Conservation (phyloP, 2,797 vertebrate genomes). For the Sebastes oblongus region DNA sequence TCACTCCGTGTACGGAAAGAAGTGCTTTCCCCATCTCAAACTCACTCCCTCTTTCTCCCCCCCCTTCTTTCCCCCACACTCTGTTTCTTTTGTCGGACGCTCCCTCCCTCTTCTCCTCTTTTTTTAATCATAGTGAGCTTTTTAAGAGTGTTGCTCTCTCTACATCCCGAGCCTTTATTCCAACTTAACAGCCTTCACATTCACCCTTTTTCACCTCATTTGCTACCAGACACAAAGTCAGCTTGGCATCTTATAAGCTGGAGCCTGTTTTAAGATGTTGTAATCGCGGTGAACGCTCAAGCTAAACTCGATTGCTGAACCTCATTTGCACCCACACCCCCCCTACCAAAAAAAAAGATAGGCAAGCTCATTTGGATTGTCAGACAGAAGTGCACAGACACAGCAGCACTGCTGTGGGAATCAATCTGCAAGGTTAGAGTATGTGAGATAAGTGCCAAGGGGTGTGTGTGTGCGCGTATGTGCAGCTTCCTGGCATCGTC, state of each 20-base stretch:
- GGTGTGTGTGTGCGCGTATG: constrained; percentile 7
- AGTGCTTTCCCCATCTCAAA: constrained; percentile 57
- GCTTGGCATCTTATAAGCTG: constrained; percentile 46
- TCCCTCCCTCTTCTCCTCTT: constrained; percentile 25
- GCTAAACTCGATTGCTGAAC: constrained; percentile 35
- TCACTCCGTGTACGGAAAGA: constrained; percentile 59
- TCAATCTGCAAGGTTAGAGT: constrained; percentile 56
- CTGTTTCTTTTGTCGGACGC: constrained; percentile 35
- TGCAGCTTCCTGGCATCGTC: constrained; percentile 46
- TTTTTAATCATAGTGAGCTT: constrained; percentile 56
- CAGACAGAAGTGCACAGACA: constrained; percentile 40
- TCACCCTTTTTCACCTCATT: constrained; percentile 53
- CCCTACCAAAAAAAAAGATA: background rate
- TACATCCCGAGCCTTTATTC: constrained; percentile 30
- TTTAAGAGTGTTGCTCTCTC: constrained; percentile 48
- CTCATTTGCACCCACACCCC: background rate
- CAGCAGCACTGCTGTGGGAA: constrained; percentile 58
- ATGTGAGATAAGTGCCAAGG: constrained; percentile 53
- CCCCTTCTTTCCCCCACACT: background rate
- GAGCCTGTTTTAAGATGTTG: constrained; percentile 52
- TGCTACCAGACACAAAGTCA: constrained; percentile 55
- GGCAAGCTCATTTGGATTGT: constrained; percentile 42
- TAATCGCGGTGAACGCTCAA: constrained; percentile 46
- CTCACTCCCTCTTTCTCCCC: constrained; percentile 18
- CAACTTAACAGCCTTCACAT: constrained; percentile 44